phyloP scores from a whole-genome alignment of 2,797 vertebrate genomes.

The Liasis olivaceus region DNA sequence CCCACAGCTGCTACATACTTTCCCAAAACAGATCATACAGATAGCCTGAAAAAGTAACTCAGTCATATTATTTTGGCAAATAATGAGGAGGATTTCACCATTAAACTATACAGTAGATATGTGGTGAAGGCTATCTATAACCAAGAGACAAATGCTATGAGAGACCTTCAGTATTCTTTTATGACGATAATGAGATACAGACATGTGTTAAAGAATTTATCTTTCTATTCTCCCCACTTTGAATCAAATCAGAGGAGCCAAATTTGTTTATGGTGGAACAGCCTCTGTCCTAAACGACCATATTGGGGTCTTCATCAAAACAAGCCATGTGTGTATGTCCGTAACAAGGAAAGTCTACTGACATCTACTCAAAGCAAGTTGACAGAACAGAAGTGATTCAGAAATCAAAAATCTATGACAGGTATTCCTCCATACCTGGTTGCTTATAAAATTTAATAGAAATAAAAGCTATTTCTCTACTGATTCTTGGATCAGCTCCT shows the following conservation, averaged over 20 bases:
- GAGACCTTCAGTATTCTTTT: not conserved
- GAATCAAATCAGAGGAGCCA: not conserved
- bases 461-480: slow-evolving; percentile 9
- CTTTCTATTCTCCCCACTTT: not conserved
- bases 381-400: not conserved
- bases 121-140: not conserved
- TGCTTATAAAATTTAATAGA: not conserved
- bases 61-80: not conserved
- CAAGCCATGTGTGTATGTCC: not conserved
- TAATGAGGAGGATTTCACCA: not conserved
- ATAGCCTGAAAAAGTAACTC: not conserved
- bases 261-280: not conserved
- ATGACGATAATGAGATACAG: not conserved
- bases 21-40: not conserved
- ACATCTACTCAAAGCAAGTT: not conserved
- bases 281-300: not conserved
- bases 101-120: not conserved
- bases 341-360: not conserved
- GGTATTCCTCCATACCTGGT: not conserved
- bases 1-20: not conserved
- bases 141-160: not conserved
- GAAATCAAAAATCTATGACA: not conserved
- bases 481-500: slow-evolving; percentile 25
- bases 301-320: not conserved
- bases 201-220: not conserved